These are phyloP conservation scores for Neomorphus geoffroyi DNA, from an alignment of 2,797 vertebrate species.

Conservation along the genomic window DNA sequence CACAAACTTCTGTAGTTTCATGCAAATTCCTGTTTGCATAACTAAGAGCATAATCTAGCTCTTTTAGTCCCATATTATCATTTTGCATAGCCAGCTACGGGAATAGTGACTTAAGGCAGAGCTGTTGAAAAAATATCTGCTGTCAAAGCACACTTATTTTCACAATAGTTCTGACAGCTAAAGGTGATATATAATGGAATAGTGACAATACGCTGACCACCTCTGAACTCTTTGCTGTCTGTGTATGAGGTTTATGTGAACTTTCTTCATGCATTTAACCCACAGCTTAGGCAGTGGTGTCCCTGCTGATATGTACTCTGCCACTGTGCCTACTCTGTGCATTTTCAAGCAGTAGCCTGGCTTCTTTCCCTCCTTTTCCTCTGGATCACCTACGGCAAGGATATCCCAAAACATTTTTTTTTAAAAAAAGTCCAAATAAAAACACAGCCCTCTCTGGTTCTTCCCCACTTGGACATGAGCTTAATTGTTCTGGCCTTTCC, in stretches of 20 bases:
- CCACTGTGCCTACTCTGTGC: neutral
- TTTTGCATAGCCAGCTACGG: neutral
- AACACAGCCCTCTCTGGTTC: neutral
- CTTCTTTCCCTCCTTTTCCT: neutral
- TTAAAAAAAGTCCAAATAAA: neutral
- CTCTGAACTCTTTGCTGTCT: neutral
- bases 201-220: neutral
- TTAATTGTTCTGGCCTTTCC: neutral
- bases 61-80: neutral
- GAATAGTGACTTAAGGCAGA: neutral
- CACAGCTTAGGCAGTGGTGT: neutral
- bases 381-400: neutral
- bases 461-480: neutral
- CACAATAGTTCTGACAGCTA: neutral
- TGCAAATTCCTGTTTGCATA: slow-evolving; percentile 7
- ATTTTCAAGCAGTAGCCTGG: neutral
- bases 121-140: neutral
- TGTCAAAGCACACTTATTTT: neutral
- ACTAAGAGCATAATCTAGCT: neutral
- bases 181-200: neutral
- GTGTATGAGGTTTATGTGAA: neutral
- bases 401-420: neutral
- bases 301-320: neutral
- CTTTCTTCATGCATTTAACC: neutral
- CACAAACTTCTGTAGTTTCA: neutral